Evolutionary conservation across 2,113 vertebrate species (phyloP).

Genomic region (Anarrhichthys ocellatus): DNA sequence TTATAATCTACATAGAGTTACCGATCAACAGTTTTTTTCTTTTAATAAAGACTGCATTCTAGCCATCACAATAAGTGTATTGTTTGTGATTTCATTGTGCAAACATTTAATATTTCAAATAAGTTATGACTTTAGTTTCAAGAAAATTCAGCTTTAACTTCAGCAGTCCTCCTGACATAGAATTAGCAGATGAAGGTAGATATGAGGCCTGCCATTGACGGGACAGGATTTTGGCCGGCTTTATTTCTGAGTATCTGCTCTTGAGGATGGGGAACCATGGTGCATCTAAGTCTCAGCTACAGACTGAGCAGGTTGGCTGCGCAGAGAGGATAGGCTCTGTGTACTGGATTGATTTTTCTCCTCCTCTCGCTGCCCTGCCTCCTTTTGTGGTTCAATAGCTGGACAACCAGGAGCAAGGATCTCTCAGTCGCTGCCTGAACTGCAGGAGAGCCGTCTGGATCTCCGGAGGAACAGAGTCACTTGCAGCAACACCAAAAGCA

Average conservation of each 20-base stretch:
- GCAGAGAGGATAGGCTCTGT: conserved; percentile 73
- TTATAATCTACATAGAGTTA: not conserved
- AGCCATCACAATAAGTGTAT: conserved; percentile 3
- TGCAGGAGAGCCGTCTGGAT: conserved; percentile 86
- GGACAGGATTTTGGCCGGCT: conserved; percentile 18
- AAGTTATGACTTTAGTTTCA: not conserved
- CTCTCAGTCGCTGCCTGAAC: conserved; percentile 89
- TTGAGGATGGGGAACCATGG: conserved; percentile 34
- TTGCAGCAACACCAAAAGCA: conserved; percentile 76
- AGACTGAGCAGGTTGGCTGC: conserved; percentile 62
- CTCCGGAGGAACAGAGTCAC: conserved; percentile 80
- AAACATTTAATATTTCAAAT: conserved; percentile 7
- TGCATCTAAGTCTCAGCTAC: conserved; percentile 55
- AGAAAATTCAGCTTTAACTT: not conserved
- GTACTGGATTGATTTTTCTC: conserved; percentile 93
- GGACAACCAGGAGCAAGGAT: conserved; percentile 91
- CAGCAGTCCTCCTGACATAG: not conserved
- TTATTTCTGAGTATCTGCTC: conserved; percentile 32
- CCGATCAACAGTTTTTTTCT: not conserved
- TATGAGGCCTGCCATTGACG: conserved; percentile 26
- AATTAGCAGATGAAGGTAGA: conserved; percentile 21
- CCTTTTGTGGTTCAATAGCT: conserved; percentile 91
- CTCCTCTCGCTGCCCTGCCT: conserved; percentile 84
- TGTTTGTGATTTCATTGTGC: conserved; percentile 32
- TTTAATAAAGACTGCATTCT: conserved; percentile 4